Evolutionary conservation across 2,888 invertebrate species (phyloP).

Genomic region (Trisateles emortualis): DNA sequence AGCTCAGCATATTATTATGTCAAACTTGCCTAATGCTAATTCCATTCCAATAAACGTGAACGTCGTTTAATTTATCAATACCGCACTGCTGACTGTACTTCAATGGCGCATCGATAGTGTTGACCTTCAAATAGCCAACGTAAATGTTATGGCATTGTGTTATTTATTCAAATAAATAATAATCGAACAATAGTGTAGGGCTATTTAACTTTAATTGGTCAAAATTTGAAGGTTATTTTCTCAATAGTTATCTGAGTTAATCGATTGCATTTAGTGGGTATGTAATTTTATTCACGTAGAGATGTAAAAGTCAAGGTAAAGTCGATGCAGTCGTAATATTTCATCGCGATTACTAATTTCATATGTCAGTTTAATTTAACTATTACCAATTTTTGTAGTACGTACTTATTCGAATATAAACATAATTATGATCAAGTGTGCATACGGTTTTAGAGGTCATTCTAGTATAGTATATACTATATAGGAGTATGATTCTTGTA

Average conservation of each 20-base stretch:
- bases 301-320: slow-evolving; percentile 38
- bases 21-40: too few species aligned
- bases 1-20: too few species aligned
- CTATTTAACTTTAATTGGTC: slow-evolving; percentile 9
- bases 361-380: slow-evolving; percentile 2
- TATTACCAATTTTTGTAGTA: background rate
- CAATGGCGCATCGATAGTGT: background rate
- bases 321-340: slow-evolving; percentile 11
- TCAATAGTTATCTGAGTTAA: slow-evolving; percentile 1
- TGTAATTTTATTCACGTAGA: slow-evolving; percentile 1
- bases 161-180: background rate
- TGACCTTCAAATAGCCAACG: background rate
- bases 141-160: background rate
- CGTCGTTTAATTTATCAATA: too few species aligned
- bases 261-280: slow-evolving; percentile 20
- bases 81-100: background rate
- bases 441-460: too few species aligned
- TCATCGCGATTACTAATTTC: background rate
- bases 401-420: too few species aligned
- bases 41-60: too few species aligned
- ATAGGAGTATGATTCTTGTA: too few species aligned
- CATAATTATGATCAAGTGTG: too few species aligned
- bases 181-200: background rate
- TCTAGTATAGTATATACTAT: too few species aligned
- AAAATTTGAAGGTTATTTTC: slow-evolving; percentile 15